These are phyloP conservation scores for Nyctalus aviator DNA, from an alignment of 2,797 vertebrate genomes.

Conservation along the genomic window DNA sequence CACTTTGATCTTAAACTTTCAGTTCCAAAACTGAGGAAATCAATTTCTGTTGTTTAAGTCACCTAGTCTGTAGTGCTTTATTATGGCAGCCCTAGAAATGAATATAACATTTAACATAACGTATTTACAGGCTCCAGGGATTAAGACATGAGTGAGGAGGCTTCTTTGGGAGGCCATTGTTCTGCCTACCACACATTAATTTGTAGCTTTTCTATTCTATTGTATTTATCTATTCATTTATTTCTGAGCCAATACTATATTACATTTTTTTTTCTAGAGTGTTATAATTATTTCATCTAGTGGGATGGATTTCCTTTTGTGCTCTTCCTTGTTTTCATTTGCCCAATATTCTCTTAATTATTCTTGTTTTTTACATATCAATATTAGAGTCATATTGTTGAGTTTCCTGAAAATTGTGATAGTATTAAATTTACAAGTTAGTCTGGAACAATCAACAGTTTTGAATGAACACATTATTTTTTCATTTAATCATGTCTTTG, in stretches of 20 bases:
- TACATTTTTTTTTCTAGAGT: background rate
- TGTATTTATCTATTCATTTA: constrained; percentile 10
- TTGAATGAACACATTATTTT: background rate
- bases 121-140: background rate
- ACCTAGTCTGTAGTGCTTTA: background rate
- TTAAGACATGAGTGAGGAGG: background rate
- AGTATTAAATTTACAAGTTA: background rate
- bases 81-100: background rate
- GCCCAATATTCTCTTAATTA: background rate
- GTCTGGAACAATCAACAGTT: background rate
- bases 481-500: background rate
- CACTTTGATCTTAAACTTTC: background rate
- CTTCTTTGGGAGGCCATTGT: background rate
- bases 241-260: background rate
- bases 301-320: background rate
- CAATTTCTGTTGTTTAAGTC: background rate
- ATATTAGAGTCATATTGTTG: constrained; percentile 36
- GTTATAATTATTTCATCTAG: constrained; percentile 6
- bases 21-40: background rate
- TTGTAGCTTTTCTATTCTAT: constrained; percentile 33
- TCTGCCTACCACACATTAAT: background rate
- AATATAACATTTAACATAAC: background rate
- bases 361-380: background rate
- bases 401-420: constrained; percentile 44
- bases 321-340: background rate